A percentile compares a stretch with the other conserved stretches of the same genome.
phyloP scores from a whole-genome alignment of 2,113 vertebrate species.

The Arvicanthis niloticus region DNA sequence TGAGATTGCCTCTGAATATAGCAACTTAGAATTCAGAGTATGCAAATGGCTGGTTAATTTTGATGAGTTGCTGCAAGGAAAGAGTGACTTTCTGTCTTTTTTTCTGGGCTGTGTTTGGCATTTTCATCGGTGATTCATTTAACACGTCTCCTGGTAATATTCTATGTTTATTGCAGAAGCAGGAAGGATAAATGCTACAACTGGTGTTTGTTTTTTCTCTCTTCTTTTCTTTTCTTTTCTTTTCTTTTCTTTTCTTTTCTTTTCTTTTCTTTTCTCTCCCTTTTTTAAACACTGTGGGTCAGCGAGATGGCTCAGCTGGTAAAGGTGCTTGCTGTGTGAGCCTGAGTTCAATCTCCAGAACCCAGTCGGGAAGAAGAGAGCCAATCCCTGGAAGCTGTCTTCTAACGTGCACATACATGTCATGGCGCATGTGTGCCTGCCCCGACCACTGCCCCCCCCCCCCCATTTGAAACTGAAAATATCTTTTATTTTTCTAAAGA shows the following conservation, averaged over 20 bases:
- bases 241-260: too few species aligned
- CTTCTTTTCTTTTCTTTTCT: too few species aligned
- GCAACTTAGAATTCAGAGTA: background rate
- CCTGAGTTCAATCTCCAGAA: background rate
- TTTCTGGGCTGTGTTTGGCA: constrained; percentile 5
- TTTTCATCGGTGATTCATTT: constrained; percentile 47
- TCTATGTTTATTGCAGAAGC: constrained; percentile 68
- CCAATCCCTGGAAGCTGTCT: background rate
- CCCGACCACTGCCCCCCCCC: too few species aligned
- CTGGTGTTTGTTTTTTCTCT: constrained; percentile 1
- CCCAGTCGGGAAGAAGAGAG: background rate
- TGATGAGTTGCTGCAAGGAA: constrained; percentile 42
- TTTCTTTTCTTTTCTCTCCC: too few species aligned
- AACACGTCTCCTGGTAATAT: constrained; percentile 29
- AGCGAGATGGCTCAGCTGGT: background rate
- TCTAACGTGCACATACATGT: background rate
- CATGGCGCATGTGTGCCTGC: background rate
- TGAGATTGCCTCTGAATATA: constrained; percentile 32
- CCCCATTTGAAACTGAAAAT: background rate
- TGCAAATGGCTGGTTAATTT: constrained; percentile 33
- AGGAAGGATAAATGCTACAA: constrained; percentile 43
- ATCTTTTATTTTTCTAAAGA: background rate
- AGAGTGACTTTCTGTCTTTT: constrained; percentile 38
- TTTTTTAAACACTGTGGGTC: background rate
- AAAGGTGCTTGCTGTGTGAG: background rate